phyloP scores from a whole-genome alignment of 2,113 vertebrate species.

The Syngnathus scovelli region DNA sequence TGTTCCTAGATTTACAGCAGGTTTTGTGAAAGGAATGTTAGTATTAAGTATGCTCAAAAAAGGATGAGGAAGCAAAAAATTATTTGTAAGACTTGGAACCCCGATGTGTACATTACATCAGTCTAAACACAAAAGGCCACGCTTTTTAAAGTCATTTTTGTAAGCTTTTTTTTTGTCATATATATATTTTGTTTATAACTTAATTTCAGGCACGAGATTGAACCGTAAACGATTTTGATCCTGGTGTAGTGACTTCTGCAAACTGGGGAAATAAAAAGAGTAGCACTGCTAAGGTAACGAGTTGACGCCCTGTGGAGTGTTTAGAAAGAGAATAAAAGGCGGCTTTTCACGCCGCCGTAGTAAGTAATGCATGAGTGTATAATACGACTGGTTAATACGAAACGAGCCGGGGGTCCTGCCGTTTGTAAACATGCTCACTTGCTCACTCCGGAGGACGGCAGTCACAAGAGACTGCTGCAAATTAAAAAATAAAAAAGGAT shows the following conservation, averaged over 20 bases:
- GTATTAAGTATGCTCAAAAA: neutral
- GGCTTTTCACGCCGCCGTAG: neutral
- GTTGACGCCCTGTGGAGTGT: neutral
- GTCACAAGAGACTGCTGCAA: slow-evolving; percentile 2
- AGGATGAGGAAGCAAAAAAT: neutral
- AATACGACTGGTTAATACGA: slow-evolving; percentile 1
- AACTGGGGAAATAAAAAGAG: neutral
- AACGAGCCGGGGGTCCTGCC: slow-evolving; percentile 9
- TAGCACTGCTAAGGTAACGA: neutral
- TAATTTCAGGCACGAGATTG: slow-evolving; percentile 3
- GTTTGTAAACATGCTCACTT: slow-evolving; percentile 35
- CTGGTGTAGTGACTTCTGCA: neutral
- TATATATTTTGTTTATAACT: neutral
- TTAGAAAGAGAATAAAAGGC: neutral
- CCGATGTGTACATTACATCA: slow-evolving; percentile 1
- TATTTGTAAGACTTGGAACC: neutral
- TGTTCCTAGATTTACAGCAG: slow-evolving; percentile 1
- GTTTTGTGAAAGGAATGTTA: neutral
- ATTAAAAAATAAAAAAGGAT: slow-evolving; percentile 6
- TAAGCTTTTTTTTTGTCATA: neutral
- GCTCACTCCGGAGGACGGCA: neutral
- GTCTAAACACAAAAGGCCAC: neutral
- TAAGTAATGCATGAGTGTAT: neutral
- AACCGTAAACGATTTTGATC: neutral
- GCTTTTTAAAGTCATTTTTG: neutral